Evolutionary conservation across 2,888 invertebrate genomes (phyloP), one percentile per base, ranked within the genome.

Genomic region (Molorchus minor): DNA sequence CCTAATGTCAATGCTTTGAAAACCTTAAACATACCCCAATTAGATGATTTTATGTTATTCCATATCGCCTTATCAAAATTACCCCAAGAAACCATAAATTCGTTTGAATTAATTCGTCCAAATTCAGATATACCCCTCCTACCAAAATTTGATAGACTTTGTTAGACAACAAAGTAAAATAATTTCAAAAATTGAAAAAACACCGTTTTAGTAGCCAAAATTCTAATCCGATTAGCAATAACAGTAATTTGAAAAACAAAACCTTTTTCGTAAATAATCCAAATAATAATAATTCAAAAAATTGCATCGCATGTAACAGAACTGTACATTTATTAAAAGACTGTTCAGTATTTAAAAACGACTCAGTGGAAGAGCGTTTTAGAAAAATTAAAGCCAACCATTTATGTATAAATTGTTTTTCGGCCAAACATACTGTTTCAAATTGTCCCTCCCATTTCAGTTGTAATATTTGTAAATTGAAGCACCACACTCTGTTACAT

Each of bases 371-470:
- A n/a, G 45, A 45, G 17, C 17, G 15, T 5, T n/a, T 38, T 38
- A 7, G 38, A 13, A 38, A 15, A 38, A 38, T 38, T 15, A 38
- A 38, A 15, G 15, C 15, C 3, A 38, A 55, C n/a, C 38, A 38
- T 29, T 45, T 55, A 12, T 55, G 44, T 43, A 16, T 46, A 8
- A 46, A 55, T 45, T 55, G 52, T 29, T 55, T 55, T 40, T 55
- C 41, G 1, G 10, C 10, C 15, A 45, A 36, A 21, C 45, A 54
- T 19, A 38, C 13, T 8, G 46, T 45, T 25, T n/a, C 29, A 8
- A 40, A 17, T 8, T 46, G 46, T 19, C 38, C 47, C 5, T 47
- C 35, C 25, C 19, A 40, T 38, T 56, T 41, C 29, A 7, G 15
- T 10, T 54, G 54, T 16, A 2, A 1, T 15, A 35, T 45, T 12